These are phyloP conservation scores for Pedionomus torquatus DNA, from an alignment of 2,113 vertebrate genomes.

Conservation along the genomic window DNA sequence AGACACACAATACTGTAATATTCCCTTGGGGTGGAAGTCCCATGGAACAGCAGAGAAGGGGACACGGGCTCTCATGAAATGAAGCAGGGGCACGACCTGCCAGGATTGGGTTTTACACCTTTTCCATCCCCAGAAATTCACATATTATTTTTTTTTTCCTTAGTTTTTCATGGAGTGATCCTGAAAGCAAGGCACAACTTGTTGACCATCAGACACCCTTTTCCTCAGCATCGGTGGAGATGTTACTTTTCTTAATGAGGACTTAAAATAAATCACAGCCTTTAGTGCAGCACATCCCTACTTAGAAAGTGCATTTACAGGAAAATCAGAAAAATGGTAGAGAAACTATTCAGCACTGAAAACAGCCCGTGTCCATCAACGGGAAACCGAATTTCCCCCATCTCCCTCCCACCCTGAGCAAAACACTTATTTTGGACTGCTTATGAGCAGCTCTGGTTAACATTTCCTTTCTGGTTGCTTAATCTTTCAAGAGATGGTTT, in stretches of 20 bases:
- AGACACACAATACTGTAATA: not conserved
- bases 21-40: not conserved
- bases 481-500: not conserved
- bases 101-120: not conserved
- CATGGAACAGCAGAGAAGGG: not conserved
- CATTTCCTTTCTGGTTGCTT: conserved; percentile 17
- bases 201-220: conserved; percentile 17
- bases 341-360: not conserved
- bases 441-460: conserved; percentile 39
- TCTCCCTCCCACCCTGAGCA: not conserved
- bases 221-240: conserved; percentile 15
- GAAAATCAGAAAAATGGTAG: conserved; percentile 1
- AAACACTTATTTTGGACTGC: conserved; percentile 8
- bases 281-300: conserved; percentile 64
- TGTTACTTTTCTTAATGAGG: not conserved
- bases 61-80: not conserved
- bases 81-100: not conserved
- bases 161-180: not conserved
- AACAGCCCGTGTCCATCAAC: not conserved
- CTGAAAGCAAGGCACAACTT: conserved; percentile 71
- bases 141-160: not conserved
- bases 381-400: not conserved
- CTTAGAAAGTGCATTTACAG: conserved; percentile 40
- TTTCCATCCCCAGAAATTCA: not conserved
- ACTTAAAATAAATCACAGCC: conserved; percentile 25